Conservation (phyloP, 2,888 invertebrate species). For the Tenthredo livida region DNA sequence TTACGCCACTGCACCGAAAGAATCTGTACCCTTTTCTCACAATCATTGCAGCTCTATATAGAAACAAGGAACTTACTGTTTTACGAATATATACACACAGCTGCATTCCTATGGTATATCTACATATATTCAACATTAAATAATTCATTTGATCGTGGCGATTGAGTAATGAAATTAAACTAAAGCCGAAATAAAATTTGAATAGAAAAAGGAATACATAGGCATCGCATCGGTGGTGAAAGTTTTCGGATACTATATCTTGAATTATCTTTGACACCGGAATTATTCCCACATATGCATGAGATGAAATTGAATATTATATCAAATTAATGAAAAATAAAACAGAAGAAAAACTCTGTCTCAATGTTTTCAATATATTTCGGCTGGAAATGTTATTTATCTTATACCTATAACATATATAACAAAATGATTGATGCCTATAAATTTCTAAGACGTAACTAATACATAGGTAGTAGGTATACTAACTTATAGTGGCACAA, state of each 20-base stretch:
- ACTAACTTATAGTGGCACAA: not conserved
- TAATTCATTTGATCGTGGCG: not conserved
- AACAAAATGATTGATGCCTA: not conserved
- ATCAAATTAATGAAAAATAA: not conserved
- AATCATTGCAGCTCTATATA: not conserved
- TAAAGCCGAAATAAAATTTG: not conserved
- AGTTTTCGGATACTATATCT: not conserved
- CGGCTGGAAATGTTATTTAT: not conserved
- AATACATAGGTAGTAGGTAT: too few relatives aligned
- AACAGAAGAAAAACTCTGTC: not conserved
- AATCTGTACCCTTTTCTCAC: not conserved
- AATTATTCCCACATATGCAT: too few relatives aligned
- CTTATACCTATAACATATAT: too few relatives aligned
- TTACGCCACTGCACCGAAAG: conserved; percentile 1
- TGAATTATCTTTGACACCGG: not conserved
- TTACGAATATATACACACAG: not conserved
- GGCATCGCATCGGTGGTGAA: not conserved
- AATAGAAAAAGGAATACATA: not conserved
- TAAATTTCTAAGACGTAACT: not conserved
- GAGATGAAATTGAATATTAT: not conserved
- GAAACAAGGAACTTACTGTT: conserved; percentile 5
- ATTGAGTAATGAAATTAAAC: not conserved
- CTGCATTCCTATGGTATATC: conserved; percentile 9
- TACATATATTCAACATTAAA: not conserved
- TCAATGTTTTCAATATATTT: not conserved